A percentile compares a stretch with the other conserved stretches of the same genome.
Conservation (phyloP, 30 jellyfish, hydroid and myxozoan genomes). For the Hydractinia echinata region DNA sequence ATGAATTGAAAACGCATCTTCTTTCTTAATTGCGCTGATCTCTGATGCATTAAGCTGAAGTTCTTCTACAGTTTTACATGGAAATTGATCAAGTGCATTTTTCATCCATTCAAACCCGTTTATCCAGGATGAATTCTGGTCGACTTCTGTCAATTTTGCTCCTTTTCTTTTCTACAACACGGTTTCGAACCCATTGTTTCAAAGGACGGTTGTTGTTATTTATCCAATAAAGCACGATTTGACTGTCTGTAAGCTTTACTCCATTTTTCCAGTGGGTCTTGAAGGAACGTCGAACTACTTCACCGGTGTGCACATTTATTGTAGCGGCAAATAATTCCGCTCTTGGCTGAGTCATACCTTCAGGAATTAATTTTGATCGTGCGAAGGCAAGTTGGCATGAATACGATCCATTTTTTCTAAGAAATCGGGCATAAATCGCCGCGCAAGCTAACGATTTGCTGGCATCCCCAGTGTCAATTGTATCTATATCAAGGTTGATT, state of each 20-base stretch:
- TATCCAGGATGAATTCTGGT: no score
- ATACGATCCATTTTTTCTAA: conserved; percentile 12
- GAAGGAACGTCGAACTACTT: conserved; percentile 29
- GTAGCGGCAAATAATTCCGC: conserved; percentile 22
- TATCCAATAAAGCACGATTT: conserved; percentile 16
- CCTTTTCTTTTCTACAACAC: background rate
- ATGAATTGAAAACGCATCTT: no score
- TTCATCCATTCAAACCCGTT: no score
- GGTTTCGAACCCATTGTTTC: conserved; percentile 36
- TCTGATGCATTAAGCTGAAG: no score
- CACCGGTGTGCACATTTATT: conserved; percentile 20
- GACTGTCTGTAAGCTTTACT: conserved; percentile 19
- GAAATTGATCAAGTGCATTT: no score
- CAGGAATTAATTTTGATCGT: conserved; percentile 1
- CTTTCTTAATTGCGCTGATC: no score
- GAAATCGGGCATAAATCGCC: background rate
- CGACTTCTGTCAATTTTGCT: no score
- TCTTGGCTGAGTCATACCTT: conserved; percentile 13
- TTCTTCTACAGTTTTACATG: no score
- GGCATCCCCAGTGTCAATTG: conserved; percentile 5
- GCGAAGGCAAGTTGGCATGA: conserved; percentile 27
- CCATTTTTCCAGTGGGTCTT: background rate
- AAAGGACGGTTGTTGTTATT: conserved; percentile 11
- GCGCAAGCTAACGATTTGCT: background rate
- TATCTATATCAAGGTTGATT: background rate